Base-by-base conservation (phyloP, 2,888 invertebrate species). In the Xestia rhomboidea region DNA sequence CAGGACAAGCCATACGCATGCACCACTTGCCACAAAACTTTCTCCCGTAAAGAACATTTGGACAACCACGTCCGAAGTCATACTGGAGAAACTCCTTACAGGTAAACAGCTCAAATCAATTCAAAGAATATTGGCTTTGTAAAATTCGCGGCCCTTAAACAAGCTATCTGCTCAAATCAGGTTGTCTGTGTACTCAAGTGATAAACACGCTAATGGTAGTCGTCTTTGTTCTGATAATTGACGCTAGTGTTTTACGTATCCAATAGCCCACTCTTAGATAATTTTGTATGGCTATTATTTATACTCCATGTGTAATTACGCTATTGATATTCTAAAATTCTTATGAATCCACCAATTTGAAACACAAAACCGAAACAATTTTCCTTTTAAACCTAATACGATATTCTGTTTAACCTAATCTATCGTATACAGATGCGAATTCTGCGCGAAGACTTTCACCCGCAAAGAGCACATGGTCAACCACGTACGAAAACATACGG, bases 1-100 rank as follows among this genome's bases (percentile, higher is more conserved):
- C 98, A 98, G 79, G 98, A 98, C 93, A 98, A 98, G 93, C 98
- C 98, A 8, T 98, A 98, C 92, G 98, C 98, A 81, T 98, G 98
- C 95, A 98, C 98, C 34, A 98, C 98, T 90, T 99, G 98, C 94
- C 98, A 98, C 87, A 98, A 98, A 94, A 98, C 98, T 44, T 99
- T 99, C 95, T 98, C 98, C 21, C 97, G 98, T 76, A 98, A 98
- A 93, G 98, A 98, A 92, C 98, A 99, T 93, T 97, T 98, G 85
- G 98, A 98, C 94, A 98, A 98, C 94, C 98, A 98, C 90, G 98
- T 98, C 6, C 97, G 98, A 81, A 98, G 98, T 95, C 98, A 98
- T 93, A 98, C 98, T 70, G 98, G 98, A 71, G 98, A 98, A 94
- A 98, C 98, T 44, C 98, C 98, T 2, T 98, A 98, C 94, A 97